phyloP scores from a whole-genome alignment of 2,888 invertebrate genomes.

The Conistra vaccinii region DNA sequence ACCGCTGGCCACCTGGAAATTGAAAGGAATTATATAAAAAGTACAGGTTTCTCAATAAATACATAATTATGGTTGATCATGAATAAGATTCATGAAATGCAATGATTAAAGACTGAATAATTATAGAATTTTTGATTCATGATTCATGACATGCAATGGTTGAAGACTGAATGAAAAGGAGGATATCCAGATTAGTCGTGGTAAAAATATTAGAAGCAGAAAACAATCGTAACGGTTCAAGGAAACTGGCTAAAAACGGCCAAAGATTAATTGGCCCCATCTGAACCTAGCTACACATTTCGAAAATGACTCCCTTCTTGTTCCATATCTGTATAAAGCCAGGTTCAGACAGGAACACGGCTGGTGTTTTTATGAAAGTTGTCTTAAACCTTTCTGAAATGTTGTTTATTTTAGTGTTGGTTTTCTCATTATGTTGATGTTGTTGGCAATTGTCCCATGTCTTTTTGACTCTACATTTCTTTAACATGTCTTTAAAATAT shows the following conservation, averaged over 20 bases:
- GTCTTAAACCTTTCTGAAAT: not conserved
- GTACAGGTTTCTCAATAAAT: not conserved
- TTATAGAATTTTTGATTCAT: not conserved
- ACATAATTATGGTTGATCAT: not conserved
- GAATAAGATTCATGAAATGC: slow-evolving; percentile 7
- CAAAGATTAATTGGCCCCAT: too few relatives aligned
- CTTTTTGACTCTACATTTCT: not conserved
- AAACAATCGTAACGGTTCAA: not conserved
- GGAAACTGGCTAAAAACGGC: not conserved
- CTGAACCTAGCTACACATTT: too few relatives aligned
- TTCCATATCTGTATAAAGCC: too few relatives aligned
- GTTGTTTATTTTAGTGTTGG: not conserved
- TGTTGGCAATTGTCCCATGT: not conserved
- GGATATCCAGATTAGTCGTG: not conserved
- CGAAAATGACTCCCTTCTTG: too few relatives aligned
- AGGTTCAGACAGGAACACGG: too few relatives aligned
- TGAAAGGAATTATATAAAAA: not conserved
- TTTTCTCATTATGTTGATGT: not conserved
- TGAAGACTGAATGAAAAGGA: slow-evolving; percentile 4
- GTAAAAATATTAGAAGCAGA: not conserved
- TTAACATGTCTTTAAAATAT: not conserved
- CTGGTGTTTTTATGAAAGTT: too few relatives aligned
- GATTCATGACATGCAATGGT: slow-evolving; percentile 7
- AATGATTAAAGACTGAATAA: slow-evolving; percentile 1
- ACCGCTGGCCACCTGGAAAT: slow-evolving; percentile 93